Evolutionary conservation across 2,888 invertebrate species (phyloP).

Genomic region (Linyphia triangularis): DNA sequence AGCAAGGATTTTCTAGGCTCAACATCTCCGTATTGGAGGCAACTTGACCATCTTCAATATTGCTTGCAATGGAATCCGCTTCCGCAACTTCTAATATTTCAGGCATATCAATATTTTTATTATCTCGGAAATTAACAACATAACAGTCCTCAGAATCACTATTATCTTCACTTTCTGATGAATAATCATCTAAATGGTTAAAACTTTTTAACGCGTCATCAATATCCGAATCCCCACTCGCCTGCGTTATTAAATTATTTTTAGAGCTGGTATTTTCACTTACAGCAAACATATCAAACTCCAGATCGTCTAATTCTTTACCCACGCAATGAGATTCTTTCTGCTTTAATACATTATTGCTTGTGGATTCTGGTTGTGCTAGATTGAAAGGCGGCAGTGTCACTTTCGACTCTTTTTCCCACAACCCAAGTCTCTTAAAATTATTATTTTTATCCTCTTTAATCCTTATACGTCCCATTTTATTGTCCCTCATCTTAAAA

Average conservation of each 20-base stretch:
- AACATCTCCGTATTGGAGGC: background rate
- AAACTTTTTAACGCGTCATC: conserved; percentile 68
- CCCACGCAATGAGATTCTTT: background rate
- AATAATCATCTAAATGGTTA: conserved; percentile 65
- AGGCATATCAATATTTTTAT: background rate
- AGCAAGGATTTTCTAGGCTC: conserved; percentile 57
- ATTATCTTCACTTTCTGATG: conserved; percentile 48
- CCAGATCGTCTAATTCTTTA: conserved; percentile 64
- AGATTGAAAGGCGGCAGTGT: conserved; percentile 58
- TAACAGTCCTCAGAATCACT: conserved; percentile 47
- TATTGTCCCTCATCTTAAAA: conserved; percentile 65
- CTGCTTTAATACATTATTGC: background rate
- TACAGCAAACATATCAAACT: conserved; percentile 66
- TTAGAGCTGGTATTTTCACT: background rate
- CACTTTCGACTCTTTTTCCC: conserved; percentile 73
- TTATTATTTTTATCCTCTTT: conserved; percentile 65
- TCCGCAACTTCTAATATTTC: background rate
- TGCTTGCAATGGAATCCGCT: background rate
- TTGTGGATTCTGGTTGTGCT: background rate
- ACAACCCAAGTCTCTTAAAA: conserved; percentile 68
- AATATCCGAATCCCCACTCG: conserved; percentile 37
- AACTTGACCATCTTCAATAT: background rate
- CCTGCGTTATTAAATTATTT: background rate
- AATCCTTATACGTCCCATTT: conserved; percentile 58
- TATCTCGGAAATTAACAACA: conserved; percentile 13